These are phyloP conservation scores for Parnassius smintheus DNA, from an alignment of 2,888 invertebrate species.

Conservation along the genomic window DNA sequence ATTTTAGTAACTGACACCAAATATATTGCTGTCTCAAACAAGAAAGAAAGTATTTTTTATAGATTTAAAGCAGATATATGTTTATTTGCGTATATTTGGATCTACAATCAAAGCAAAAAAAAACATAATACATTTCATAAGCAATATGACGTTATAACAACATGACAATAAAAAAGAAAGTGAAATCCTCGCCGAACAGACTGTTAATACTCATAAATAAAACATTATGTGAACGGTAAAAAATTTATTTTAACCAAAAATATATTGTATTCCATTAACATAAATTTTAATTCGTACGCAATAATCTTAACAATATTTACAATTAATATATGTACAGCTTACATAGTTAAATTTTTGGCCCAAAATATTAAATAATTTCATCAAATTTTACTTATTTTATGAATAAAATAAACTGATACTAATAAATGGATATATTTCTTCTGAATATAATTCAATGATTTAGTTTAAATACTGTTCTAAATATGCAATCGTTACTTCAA, in stretches of 20 bases:
- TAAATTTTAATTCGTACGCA: slow-evolving; percentile 60
- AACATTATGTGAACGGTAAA: slow-evolving; percentile 53
- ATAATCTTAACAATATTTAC: slow-evolving; percentile 43
- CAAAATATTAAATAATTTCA: slow-evolving; percentile 12
- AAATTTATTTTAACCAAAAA: slow-evolving; percentile 67
- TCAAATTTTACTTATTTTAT: slow-evolving; percentile 5
- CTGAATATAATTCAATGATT: not conserved
- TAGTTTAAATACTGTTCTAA: no score
- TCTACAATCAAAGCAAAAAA: no score
- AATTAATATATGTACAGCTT: slow-evolving; percentile 34
- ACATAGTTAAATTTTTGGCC: slow-evolving; percentile 29
- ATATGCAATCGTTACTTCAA: no score
- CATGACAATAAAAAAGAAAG: no score
- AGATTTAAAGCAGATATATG: no score
- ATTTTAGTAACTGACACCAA: no score
- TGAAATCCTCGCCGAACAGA: no score
- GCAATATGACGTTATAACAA: no score
- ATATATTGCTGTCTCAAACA: no score
- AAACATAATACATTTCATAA: no score
- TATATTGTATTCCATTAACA: slow-evolving; percentile 62
- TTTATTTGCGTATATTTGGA: no score
- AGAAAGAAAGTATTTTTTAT: no score
- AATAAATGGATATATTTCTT: slow-evolving; percentile 2
- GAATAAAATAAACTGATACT: not conserved
- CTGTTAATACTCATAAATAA: slow-evolving; percentile 21